Evolutionary conservation across 2,888 invertebrate genomes (phyloP), one percentile per base, ranked within the genome.

Genomic region (Megamerina dolium): DNA sequence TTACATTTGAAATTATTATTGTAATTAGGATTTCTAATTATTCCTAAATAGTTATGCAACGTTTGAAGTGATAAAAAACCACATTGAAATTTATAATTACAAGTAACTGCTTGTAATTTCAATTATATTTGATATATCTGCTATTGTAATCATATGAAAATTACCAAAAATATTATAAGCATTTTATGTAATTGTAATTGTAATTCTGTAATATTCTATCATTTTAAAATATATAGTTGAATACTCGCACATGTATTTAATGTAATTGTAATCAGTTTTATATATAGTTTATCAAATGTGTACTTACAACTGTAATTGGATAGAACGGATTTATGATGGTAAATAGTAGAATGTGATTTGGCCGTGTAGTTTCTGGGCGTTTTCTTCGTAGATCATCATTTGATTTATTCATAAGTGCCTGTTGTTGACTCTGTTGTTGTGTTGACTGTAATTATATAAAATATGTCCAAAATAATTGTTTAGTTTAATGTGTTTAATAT

Each of bases 301-400:
- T 57, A 88, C 94, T 89, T 75, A 96, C 95, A 83, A 96, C 96
- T 75, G 95, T 96, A 74, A 99, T 96, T 49, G 97, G 96, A 75
- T 97, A 99, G 72, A 94, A 90, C 50, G 96, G 95, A 75, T 97
- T 97, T 73, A 95, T 85, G 73, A 99, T 87, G 67, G 96, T 96
- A 77, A 96, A 92, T 58, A 97, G 82, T 63, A 99, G 78, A 61
- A 99, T 91, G 76, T 95, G 92, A 78, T 97, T 97, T 63, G 91
- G 90, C 67, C 88, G 83, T 60, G 89, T 85, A 54, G 88, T 85
- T 67, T 85, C 86, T 65, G 83, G 82, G 70, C 87, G 77, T 73
- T 84, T 84, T 66, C 84, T 78, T 61, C 83, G 76, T 59, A 82
- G 81, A 73, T 84, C 84, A 72, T 77, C 83, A 55, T 66, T 70